Evolutionary conservation across 1,140 invertebrate genomes (phyloP).

Genomic region (Carposina sasakii): DNA sequence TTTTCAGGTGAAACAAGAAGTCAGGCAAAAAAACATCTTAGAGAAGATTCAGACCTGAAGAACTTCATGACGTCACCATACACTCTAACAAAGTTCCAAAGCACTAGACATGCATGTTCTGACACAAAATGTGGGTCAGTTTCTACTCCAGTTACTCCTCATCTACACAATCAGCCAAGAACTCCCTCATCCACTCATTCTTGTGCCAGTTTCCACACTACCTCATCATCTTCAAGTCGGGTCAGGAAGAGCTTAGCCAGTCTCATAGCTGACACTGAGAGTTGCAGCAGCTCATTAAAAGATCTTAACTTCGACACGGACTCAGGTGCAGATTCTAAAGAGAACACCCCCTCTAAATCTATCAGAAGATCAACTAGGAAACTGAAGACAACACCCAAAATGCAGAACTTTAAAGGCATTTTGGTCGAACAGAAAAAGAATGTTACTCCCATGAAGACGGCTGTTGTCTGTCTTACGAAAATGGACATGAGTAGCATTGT

Average conservation of each 20-base stretch:
- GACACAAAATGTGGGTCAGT: constrained; percentile 45
- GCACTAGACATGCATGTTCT: constrained; percentile 42
- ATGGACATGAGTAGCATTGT: constrained; percentile 49
- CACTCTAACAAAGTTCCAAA: constrained; percentile 59
- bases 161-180: constrained; percentile 46
- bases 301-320: constrained; percentile 67
- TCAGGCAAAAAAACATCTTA: constrained; percentile 38
- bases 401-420: constrained; percentile 56
- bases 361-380: constrained; percentile 34
- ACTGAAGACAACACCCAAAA: constrained; percentile 48
- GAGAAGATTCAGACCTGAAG: constrained; percentile 51
- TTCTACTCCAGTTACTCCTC: constrained; percentile 57
- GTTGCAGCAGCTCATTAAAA: constrained; percentile 68
- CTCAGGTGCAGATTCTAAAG: constrained; percentile 59
- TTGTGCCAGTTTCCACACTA: constrained; percentile 53
- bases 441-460: constrained; percentile 47
- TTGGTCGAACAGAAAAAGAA: constrained; percentile 56
- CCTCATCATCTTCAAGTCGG: constrained; percentile 52
- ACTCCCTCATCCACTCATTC: constrained; percentile 62
- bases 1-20: constrained; percentile 49
- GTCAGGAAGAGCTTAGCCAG: constrained; percentile 58
- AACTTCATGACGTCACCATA: constrained; percentile 66
- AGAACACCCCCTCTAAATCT: constrained; percentile 59
- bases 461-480: constrained; percentile 51
- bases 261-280: constrained; percentile 65